A percentile compares a stretch with the other conserved stretches of the same genome.
Conservation (phyloP, 35 echinoderm and acorn worm species). For the Amphiura filiformis region DNA sequence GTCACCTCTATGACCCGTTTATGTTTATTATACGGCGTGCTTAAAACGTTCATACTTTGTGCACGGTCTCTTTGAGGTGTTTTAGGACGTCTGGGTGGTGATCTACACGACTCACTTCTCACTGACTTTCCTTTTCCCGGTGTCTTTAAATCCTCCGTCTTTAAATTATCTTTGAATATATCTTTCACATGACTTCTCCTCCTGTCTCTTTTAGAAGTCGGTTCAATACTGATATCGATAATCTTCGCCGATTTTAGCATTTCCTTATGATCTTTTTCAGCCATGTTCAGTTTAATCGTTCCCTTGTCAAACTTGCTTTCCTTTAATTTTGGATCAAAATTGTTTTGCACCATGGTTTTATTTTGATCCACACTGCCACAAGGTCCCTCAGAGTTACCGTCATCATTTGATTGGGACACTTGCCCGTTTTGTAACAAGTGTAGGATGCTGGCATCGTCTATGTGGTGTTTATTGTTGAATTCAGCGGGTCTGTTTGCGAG, state of each 20-base stretch:
- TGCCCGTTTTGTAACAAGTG: background rate
- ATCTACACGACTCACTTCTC: constrained; percentile 14
- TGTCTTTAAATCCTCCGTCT: too few relatives aligned
- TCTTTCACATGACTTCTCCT: constrained; percentile 46
- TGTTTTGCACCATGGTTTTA: background rate
- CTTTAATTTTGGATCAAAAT: background rate
- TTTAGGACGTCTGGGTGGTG: background rate
- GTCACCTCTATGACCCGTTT: constrained; percentile 19
- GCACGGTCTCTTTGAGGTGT: background rate
- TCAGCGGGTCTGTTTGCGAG: constrained; percentile 42
- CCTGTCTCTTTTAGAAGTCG: background rate
- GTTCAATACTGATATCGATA: constrained; percentile 14
- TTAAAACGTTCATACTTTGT: constrained; percentile 51
- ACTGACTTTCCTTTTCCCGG: background rate
- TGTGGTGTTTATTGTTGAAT: constrained; percentile 10
- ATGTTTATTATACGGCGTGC: constrained; percentile 36
- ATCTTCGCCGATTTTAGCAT: constrained; percentile 27
- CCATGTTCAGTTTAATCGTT: constrained; percentile 43
- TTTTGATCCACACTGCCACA: constrained; percentile 4
- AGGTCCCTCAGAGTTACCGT: background rate
- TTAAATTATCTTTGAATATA: constrained; percentile 34
- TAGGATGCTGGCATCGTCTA: constrained; percentile 22
- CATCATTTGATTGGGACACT: background rate
- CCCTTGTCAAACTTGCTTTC: constrained; percentile 54
- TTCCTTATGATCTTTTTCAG: background rate